A percentile compares a stretch with the other conserved stretches of the same genome.
These are phyloP conservation scores for Galagoides demidoff DNA, from an alignment of 2,797 vertebrate genomes.

Conservation along the genomic window DNA sequence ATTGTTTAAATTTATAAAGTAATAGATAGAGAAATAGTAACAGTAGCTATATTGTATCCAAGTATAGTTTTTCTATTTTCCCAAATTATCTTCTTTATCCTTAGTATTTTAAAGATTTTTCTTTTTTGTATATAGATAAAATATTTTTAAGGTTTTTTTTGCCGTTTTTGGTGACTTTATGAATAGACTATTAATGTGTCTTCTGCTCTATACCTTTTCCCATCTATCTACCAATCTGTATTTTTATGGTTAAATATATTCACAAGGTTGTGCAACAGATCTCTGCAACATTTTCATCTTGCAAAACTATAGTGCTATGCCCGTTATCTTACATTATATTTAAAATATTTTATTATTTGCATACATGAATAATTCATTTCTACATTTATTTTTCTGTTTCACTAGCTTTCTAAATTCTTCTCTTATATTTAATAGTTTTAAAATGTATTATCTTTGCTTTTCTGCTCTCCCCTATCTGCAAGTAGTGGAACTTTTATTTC, in stretches of 20 bases:
- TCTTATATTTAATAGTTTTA: conserved; percentile 3
- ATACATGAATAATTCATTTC: neutral
- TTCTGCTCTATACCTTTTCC: neutral
- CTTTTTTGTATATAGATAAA: neutral
- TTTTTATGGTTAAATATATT: neutral
- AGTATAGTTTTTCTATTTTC: neutral
- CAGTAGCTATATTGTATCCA: neutral
- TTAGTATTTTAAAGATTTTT: neutral
- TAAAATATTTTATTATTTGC: neutral
- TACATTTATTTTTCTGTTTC: neutral
- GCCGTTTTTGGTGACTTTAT: neutral
- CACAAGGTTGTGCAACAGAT: neutral
- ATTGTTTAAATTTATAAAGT: neutral
- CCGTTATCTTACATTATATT: neutral
- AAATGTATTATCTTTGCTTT: neutral
- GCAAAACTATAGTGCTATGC: neutral
- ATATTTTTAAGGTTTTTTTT: neutral
- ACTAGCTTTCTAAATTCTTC: neutral
- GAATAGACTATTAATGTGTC: neutral
- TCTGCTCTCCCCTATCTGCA: neutral
- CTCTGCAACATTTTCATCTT: neutral
- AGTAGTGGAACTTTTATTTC: conserved; percentile 1
- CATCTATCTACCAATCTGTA: neutral
- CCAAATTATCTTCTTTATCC: neutral
- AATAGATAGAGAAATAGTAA: neutral